Evolutionary conservation across 2,888 invertebrate genomes (phyloP), one percentile per base, ranked within the genome.

Genomic region (Stenodema calcarata): DNA sequence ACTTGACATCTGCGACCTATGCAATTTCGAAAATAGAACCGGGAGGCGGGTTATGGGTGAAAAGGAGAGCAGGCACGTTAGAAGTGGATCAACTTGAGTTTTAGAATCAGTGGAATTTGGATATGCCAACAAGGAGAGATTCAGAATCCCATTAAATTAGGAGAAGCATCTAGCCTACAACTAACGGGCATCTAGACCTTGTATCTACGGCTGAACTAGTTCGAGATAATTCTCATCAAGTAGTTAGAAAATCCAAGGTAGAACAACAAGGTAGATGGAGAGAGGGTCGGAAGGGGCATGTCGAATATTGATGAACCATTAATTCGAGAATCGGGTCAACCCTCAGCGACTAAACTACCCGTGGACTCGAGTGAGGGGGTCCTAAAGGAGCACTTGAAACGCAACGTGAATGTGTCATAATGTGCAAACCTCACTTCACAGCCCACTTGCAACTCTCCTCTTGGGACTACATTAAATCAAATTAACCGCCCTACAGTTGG

Each of bases 331-430:
- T 73, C 35, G 73, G 73, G 73, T 73, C 73, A 73, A 30, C 73
- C 73, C 73, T 41, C 73, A 18, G 35, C 35, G 35, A 35, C 73
- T 62, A 62, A 62, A 62, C 73, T 73, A 30, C 30, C 35, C 35
- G 30, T 28, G 35, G 35, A 35, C 41, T 73, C n/a, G 4, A 35
- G 35, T 73, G 73, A 9, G 41, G 27, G 35, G 73, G 35, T 18
- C 73, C 41, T 73, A n/a, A 41, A 73, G 73, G 73, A 73, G 73
- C 35, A 6, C 73, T 73, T 30, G 73, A 35, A 73, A 73, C n/a
- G 73, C 73, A 73, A 30, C 73, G 73, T 73, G 73, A 73, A 73
- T 41, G 73, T 73, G 73, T 73, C 73, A 73, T 73, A 73, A 73
- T 73, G 73, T 35, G 73, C 73, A 73, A 73, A 2, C 73, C 18